These are phyloP conservation scores for Olivierus martensii DNA, from an alignment of 1,140 invertebrate species.

Conservation along the genomic window DNA sequence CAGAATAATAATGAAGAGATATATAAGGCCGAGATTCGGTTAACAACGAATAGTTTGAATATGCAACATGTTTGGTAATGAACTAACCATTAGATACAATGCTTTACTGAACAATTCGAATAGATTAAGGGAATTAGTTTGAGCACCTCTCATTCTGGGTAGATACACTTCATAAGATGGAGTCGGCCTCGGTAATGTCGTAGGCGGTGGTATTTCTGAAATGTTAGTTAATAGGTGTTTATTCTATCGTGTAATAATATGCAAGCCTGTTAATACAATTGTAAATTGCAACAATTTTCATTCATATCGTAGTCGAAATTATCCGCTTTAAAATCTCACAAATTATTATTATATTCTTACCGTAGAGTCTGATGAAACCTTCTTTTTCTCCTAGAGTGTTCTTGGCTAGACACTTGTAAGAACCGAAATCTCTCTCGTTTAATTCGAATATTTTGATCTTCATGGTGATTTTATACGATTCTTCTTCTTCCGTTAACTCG, in stretches of 20 bases:
- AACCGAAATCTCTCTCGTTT: constrained; percentile 61
- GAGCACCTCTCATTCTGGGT: constrained; percentile 9
- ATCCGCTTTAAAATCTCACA: no score
- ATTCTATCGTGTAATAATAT: no score
- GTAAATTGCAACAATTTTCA: no score
- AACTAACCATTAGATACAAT: no score
- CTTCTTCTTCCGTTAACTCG: constrained; percentile 12
- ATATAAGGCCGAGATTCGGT: no score
- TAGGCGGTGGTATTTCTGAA: constrained; percentile 13
- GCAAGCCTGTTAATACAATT: no score
- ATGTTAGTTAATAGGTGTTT: not conserved
- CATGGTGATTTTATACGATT: constrained; percentile 73
- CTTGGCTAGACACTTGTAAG: constrained; percentile 79
- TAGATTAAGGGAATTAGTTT: no score
- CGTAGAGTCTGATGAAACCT: constrained; percentile 73
- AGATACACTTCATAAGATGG: constrained; percentile 14
- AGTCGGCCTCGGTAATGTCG: constrained; percentile 7
- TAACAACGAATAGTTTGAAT: no score
- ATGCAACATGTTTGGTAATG: no score
- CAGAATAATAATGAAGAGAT: no score
- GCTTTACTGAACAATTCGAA: no score
- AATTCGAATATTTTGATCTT: constrained; percentile 62
- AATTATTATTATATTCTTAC: constrained; percentile 47
- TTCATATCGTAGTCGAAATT: no score
- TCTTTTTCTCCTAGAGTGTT: constrained; percentile 82